Conservation (phyloP, 2,797 vertebrate species). For the Antennarius maculatus region DNA sequence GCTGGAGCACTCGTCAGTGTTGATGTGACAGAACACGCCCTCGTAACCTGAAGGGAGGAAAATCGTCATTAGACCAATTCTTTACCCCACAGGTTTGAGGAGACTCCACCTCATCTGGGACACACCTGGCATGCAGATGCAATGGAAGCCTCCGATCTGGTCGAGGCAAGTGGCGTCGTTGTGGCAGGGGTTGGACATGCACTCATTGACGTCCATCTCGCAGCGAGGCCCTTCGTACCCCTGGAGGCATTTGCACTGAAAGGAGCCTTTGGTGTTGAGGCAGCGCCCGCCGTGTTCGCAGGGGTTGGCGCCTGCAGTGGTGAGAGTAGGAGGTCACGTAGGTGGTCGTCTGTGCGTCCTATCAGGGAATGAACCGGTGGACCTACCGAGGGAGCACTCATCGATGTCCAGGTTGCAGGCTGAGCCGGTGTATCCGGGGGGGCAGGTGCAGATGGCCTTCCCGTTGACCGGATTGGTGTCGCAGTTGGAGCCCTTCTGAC, state of each 20-base stretch:
- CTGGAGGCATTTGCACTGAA: slow-evolving; percentile 92
- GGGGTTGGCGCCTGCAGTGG: slow-evolving; percentile 90
- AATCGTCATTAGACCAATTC: slow-evolving; percentile 2
- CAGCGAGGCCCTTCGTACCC: slow-evolving; percentile 95
- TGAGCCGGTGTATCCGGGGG: slow-evolving; percentile 90
- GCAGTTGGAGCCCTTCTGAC: slow-evolving; percentile 96
- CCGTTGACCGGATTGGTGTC: slow-evolving; percentile 98
- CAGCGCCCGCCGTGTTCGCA: slow-evolving; percentile 96
- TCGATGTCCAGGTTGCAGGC: slow-evolving; percentile 96
- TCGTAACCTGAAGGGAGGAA: slow-evolving; percentile 83
- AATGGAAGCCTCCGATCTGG: slow-evolving; percentile 96
- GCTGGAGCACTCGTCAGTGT: slow-evolving; percentile 90
- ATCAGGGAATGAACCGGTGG: background rate
- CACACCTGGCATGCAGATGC: slow-evolving; percentile 97
- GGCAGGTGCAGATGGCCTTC: slow-evolving; percentile 97
- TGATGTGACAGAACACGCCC: slow-evolving; percentile 92
- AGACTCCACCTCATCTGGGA: background rate
- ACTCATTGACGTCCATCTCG: slow-evolving; percentile 96
- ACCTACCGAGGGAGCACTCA: slow-evolving; percentile 91
- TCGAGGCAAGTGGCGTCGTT: slow-evolving; percentile 97
- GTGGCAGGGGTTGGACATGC: slow-evolving; percentile 95
- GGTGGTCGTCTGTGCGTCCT: background rate
- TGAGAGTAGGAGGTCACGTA: slow-evolving; percentile 8
- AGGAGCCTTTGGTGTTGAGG: slow-evolving; percentile 96
- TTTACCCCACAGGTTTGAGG: background rate